Conservation (phyloP, 2,113 vertebrate species). For the Oriolus oriolus region DNA sequence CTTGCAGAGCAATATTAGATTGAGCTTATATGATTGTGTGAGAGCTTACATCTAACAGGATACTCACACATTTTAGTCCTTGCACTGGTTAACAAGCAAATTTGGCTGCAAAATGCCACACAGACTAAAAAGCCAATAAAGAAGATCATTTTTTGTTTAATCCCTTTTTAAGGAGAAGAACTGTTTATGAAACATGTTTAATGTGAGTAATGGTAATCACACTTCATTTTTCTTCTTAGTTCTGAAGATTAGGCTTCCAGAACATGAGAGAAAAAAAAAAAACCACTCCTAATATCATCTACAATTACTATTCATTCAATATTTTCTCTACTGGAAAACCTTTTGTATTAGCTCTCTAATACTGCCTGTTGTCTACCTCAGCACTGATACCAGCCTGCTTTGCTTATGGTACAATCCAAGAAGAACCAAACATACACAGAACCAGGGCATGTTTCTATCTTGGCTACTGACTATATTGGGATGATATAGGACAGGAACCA, state of each 20-base stretch:
- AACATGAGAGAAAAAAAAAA: fast-evolving
- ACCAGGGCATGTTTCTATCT: not conserved
- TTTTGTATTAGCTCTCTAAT: not conserved
- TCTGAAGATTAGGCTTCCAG: not conserved
- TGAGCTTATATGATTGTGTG: fast-evolving
- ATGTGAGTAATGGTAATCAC: not conserved
- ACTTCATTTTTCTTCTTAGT: not conserved
- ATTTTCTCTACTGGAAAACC: not conserved
- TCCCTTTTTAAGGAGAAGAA: not conserved
- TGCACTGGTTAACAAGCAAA: not conserved
- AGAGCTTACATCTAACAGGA: not conserved
- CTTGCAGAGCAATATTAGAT: not conserved
- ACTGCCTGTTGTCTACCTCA: not conserved
- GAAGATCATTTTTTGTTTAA: not conserved
- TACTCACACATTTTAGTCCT: fast-evolving
- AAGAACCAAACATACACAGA: not conserved
- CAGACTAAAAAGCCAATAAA: not conserved
- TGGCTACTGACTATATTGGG: not conserved
- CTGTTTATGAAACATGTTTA: not conserved
- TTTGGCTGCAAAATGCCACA: not conserved
- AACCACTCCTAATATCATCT: not conserved
- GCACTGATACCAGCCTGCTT: not conserved
- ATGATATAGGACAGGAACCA: fast-evolving
- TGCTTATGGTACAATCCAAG: not conserved
- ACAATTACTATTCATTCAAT: not conserved